Evolutionary conservation across 1,140 invertebrate genomes (phyloP), one percentile per base, ranked within the genome.

Genomic region (Bombus terrestris): DNA sequence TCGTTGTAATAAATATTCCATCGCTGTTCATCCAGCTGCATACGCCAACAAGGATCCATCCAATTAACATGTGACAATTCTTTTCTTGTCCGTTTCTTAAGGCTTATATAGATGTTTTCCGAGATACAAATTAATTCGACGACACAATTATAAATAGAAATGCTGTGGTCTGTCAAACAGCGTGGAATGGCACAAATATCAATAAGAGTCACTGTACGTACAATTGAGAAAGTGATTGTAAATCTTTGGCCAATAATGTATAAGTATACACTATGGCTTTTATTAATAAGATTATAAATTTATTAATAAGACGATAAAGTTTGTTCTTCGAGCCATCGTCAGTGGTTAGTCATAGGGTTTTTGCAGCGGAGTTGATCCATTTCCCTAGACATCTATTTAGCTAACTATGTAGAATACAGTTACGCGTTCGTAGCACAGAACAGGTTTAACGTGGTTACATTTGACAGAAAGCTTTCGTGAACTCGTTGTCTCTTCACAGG

Each of bases 391-490:
- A 15, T 77, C 10, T 59, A 43, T 0, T 5, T 59, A 76, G 35
- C 35, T 3, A 39, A 8, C 53, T 25, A 53, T 0, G 47, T 85
- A 22, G 43, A 85, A 72, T 85, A 88, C 78, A 82, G 83, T 88
- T 89, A 88, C 12, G 2, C 28, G 75, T 59, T 25, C 18, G 39
- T 25, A 39, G 35, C 39, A 22, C 10, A 75, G 28, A 81, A 89
- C 86, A 88, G 81, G 88, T 88, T 88, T 73, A 85, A 66, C 72
- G 62, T 69, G 76, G 28, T 77, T 72, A 75, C 47, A 35, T 68
- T 87, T 71, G 35, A 66, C 59, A 39, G 59, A 53, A 76, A 83
- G 57, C 53, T 75, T 59, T n/a, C 59, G n/a, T 12, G 37, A 22
- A 39, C 62, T 87, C 68, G 64, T 75, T 88, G 74, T 62, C 76